These are phyloP conservation scores for Penaeus japonicus DNA, from an alignment of 1,140 invertebrate genomes.

Conservation along the genomic window DNA sequence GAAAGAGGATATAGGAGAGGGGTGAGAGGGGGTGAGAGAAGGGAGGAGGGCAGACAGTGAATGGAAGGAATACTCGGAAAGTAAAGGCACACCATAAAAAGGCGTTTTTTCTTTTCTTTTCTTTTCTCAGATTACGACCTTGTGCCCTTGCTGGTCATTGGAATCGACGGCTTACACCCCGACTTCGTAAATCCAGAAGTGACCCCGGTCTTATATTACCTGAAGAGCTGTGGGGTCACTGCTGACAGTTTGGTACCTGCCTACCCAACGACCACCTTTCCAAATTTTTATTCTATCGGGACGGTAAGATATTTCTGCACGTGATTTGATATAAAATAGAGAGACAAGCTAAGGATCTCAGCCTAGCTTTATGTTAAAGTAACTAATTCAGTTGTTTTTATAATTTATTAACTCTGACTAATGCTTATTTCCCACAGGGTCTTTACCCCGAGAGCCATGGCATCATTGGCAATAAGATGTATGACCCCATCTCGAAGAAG, in stretches of 20 bases:
- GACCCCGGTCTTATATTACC: conserved; percentile 63
- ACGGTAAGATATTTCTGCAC: conserved; percentile 61
- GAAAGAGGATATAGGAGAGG: no score
- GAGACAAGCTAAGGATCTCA: no score
- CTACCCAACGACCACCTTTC: conserved; percentile 68
- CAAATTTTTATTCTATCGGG: conserved; percentile 69
- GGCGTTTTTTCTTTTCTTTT: no score
- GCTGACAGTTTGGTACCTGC: conserved; percentile 65
- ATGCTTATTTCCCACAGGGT: conserved; percentile 19
- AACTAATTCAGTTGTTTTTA: no score
- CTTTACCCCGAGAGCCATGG: conserved; percentile 58
- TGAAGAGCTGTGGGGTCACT: conserved; percentile 65
- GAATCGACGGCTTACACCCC: conserved; percentile 38
- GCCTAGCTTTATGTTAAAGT: no score
- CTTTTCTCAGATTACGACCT: background rate
- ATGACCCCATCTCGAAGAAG: conserved; percentile 37
- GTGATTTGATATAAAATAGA: background rate
- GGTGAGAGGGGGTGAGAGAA: no score
- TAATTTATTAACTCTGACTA: no score
- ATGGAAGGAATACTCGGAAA: no score
- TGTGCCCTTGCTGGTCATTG: conserved; percentile 37
- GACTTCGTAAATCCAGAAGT: conserved; percentile 3
- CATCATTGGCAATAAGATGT: conserved; percentile 54
- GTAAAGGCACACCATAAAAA: background rate
- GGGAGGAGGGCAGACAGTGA: no score